Percentiles rank a stretch among this genome's conserved stretches.
phyloP scores from a whole-genome alignment of 2,888 invertebrate species.

The Melanophora roralis region DNA sequence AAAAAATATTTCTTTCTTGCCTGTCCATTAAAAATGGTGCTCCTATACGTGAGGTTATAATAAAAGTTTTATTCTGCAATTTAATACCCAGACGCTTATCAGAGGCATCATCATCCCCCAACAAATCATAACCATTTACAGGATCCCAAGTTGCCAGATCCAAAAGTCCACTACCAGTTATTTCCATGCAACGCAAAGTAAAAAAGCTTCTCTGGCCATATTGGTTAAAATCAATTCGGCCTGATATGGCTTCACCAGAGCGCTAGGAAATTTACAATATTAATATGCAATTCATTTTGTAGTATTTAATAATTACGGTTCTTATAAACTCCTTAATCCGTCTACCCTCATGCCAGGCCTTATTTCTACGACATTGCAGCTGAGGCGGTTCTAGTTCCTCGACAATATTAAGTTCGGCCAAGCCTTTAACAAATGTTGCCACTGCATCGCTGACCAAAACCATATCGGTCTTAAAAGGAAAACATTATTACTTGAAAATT shows the following conservation, averaged over 20 bases:
- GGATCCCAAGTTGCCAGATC: slow-evolving; percentile 78
- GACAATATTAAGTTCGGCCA: slow-evolving; percentile 73
- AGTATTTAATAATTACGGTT: slow-evolving; percentile 77
- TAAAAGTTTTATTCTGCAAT: slow-evolving; percentile 82
- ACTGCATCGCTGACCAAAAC: slow-evolving; percentile 85
- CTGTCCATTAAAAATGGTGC: slow-evolving; percentile 83
- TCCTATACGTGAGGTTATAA: slow-evolving; percentile 84
- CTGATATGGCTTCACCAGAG: slow-evolving; percentile 73
- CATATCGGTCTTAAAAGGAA: slow-evolving; percentile 80
- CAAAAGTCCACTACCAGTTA: slow-evolving; percentile 80
- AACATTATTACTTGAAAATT: background rate
- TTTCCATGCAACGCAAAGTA: slow-evolving; percentile 83
- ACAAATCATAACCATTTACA: slow-evolving; percentile 74
- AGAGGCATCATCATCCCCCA: slow-evolving; percentile 81
- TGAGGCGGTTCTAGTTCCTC: slow-evolving; percentile 71
- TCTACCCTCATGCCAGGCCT: slow-evolving; percentile 80
- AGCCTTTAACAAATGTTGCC: slow-evolving; percentile 81
- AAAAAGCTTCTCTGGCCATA: slow-evolving; percentile 84
- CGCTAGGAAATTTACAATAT: slow-evolving; percentile 68
- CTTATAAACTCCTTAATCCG: slow-evolving; percentile 83
- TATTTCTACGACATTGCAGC: slow-evolving; percentile 76
- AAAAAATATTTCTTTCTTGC: slow-evolving; percentile 14
- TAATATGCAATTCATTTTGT: too few relatives aligned
- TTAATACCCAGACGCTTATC: slow-evolving; percentile 77
- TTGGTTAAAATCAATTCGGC: slow-evolving; percentile 75